Percentiles rank a stretch among this genome's conserved stretches.
phyloP scores from a whole-genome alignment of 92 coral and sea anemone species.

The Parazoanthus swiftii region DNA sequence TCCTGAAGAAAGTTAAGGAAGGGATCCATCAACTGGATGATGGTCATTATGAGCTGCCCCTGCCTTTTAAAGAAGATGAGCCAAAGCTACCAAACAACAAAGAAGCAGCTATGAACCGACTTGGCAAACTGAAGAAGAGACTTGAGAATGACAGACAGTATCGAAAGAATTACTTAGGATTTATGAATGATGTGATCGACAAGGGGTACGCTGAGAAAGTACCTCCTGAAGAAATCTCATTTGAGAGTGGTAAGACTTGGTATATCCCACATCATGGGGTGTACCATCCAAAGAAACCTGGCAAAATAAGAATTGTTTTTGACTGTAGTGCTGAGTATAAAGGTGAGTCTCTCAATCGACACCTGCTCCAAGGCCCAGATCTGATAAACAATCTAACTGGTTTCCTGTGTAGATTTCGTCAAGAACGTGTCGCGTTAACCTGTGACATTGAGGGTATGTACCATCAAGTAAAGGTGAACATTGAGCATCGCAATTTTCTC shows the following conservation, averaged over 20 bases:
- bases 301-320: conserved; percentile 2
- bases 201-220: background rate
- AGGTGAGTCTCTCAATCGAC: conserved; percentile 20
- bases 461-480: conserved; percentile 29
- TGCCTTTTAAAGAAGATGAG: conserved; percentile 44
- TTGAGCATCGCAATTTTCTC: conserved; percentile 29
- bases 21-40: conserved; percentile 33
- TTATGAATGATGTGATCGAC: conserved; percentile 32
- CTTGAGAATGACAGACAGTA: conserved; percentile 12
- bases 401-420: conserved; percentile 15
- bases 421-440: background rate
- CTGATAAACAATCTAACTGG: conserved; percentile 19
- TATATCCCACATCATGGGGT: background rate
- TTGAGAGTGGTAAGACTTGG: background rate
- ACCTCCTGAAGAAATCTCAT: background rate
- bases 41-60: conserved; percentile 43
- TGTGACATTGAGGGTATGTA: conserved; percentile 33
- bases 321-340: conserved; percentile 26
- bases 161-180: conserved; percentile 5
- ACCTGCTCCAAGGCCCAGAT: conserved; percentile 40
- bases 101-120: conserved; percentile 31
- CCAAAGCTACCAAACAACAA: conserved; percentile 30
- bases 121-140: conserved; percentile 34
- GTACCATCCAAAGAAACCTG: no score
- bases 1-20: conserved; percentile 3